Base-by-base conservation (phyloP, 2,888 invertebrate genomes). In the Clunio marinus region DNA sequence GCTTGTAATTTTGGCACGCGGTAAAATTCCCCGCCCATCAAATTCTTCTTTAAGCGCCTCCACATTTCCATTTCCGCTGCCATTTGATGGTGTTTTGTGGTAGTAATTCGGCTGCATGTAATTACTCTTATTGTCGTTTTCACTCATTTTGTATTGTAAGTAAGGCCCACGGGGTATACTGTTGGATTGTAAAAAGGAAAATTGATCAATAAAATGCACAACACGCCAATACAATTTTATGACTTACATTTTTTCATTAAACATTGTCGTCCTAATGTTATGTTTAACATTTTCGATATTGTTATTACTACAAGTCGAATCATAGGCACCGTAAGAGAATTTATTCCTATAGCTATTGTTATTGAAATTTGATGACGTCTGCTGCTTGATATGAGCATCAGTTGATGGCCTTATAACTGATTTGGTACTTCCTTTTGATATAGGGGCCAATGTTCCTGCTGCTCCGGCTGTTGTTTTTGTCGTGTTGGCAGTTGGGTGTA, bases 161-260 rank as follows among this genome's bases (percentile, higher is more conserved):
- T 73, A 73, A 72, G 73, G 73, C 71, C 73, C 73, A 70, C 73
- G 71, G 70, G 72, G 73, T 69, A 71, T 71, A 69, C 71, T 70
- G 69, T 70, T 71, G n/a, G n/a, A n/a, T n/a, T n/a, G n/a, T n/a
- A n/a, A n/a, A n/a, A 22, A 8, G n/a, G 22, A 32, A 25, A 22
- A 20, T 13, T 41, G 1, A 60, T 60, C 10, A 35, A 32, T 10
- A 35, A 1, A 2, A 20, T 8, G 59, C 1, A 15, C 13, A 7
- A 28, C 7, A 7, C 13, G 41, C 3, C 24, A 22, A 55, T 24
- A 37, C 8, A n/a, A n/a, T 1, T 35, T 51, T 51, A 3, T 17
- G 5, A 59, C 59, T 59, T 20, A 66, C 66, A 66, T 66, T 66
- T 66, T 66, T 46, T 51, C 51, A 46, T 66, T 66, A 55, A 66